A percentile compares a stretch with the other conserved stretches of the same genome.
phyloP scores from a whole-genome alignment of 2,113 vertebrate genomes.

The Tragulus kanchil region DNA sequence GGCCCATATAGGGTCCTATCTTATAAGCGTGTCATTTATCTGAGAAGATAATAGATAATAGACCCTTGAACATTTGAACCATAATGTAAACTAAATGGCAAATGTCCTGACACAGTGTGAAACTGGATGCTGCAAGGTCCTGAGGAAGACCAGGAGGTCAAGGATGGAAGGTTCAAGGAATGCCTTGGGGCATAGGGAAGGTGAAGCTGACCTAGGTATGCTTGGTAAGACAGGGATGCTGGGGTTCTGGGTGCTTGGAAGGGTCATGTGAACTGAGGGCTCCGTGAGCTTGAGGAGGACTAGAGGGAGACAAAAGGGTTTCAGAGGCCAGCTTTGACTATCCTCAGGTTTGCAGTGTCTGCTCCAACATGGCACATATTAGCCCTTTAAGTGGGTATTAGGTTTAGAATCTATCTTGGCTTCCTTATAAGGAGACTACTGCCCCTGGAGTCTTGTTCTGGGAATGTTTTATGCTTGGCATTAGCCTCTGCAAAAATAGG shows the following conservation, averaged over 20 bases:
- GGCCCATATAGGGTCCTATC: neutral
- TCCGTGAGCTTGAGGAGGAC: neutral
- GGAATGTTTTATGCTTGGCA: neutral
- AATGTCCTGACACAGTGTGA: neutral
- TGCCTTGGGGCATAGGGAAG: neutral
- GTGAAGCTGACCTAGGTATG: neutral
- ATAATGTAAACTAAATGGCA: too few species aligned
- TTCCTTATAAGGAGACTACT: neutral
- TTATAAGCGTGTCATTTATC: neutral
- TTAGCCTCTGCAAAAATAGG: neutral
- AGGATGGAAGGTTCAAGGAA: neutral
- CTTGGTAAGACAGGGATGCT: fast-evolving
- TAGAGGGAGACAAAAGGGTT: fast-evolving
- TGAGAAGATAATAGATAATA: neutral
- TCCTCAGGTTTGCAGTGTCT: neutral
- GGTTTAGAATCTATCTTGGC: neutral
- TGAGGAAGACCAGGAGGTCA: neutral
- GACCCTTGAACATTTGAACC: neutral
- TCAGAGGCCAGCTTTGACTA: neutral
- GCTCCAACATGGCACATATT: too few species aligned
- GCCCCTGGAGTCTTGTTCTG: neutral
- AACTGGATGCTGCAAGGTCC: neutral
- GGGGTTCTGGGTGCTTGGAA: neutral
- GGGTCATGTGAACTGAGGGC: neutral
- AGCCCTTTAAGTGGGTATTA: neutral